Evolutionary conservation across 2,113 vertebrate genomes (phyloP), one percentile per base, ranked within the genome.

Genomic region (Marmota flaviventris): DNA sequence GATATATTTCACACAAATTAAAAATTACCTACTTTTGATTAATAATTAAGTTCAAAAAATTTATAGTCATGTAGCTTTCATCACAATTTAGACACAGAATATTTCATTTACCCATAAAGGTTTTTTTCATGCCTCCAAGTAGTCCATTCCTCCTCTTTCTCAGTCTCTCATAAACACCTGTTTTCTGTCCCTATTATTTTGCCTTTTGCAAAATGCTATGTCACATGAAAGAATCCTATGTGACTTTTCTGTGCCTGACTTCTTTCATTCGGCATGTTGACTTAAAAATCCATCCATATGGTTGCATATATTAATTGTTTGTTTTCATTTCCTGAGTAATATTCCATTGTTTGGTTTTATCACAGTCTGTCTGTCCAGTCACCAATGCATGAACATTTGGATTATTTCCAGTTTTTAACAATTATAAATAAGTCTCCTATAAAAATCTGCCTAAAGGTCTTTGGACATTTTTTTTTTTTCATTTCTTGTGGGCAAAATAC

Each of bases 11-110:
- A 39, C 39, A 85, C 53, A 24, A 78, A 56, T 27, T 73, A 77
- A 92, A 96, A 81, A 67, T 85, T 17, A 63, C 22, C 22, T 18
- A n/a, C 53, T 96, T 82, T 65, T 83, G 11, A 85, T 61, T 17
- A 82, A 73, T 34, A 53, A 48, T 72, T 29, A 39, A 81, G 4
- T 76, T 87, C 27, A 10, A 51, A 95, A 78, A 22, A 8, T 51
- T 9, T n/a, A n/a, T 1, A 48, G 18, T 16, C 32, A 39, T 25
- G n/a, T 72, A 48, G 48, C 13, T 51, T 81, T 24, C 37, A 45
- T n/a, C 29, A 51, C 20, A 67, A 29, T 77, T 92, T 67, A 63
- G 61, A 8, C 37, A n/a, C 6, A 82, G 67, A 90, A 12, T 58
- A 65, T 56, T 72, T 58, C 27, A 9, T 32, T 78, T 29, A 67